phyloP scores from a whole-genome alignment of 2,113 vertebrate species.

The Leucoraja erinaceus region DNA sequence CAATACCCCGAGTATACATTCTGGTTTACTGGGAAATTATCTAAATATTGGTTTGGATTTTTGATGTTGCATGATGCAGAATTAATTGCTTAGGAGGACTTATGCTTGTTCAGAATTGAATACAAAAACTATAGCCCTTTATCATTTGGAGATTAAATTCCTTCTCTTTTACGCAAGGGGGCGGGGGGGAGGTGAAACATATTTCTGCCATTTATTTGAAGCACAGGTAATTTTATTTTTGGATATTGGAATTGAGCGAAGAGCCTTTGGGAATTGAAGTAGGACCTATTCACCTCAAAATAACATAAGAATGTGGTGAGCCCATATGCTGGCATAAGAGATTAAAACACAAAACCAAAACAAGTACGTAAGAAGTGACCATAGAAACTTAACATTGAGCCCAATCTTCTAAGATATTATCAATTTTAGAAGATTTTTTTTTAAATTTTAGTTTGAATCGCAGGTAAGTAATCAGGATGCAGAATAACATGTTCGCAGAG shows the following conservation, averaged over 20 bases:
- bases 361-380: not conserved
- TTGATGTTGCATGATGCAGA: not conserved
- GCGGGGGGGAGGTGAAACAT: not conserved
- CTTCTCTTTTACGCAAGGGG: not conserved
- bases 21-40: not conserved
- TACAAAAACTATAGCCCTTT: not conserved
- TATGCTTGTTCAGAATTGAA: not conserved
- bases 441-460: not conserved
- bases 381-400: not conserved
- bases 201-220: not conserved
- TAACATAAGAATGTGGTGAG: not conserved
- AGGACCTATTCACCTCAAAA: not conserved
- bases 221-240: too few relatives aligned
- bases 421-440: not conserved
- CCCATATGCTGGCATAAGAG: not conserved
- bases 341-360: not conserved
- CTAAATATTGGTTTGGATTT: not conserved
- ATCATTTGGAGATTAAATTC: not conserved
- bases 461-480: not conserved
- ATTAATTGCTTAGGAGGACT: not conserved
- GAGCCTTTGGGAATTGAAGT: not conserved
- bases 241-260: not conserved
- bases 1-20: not conserved
- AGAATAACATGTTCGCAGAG: not conserved
- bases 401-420: not conserved